These are phyloP conservation scores for Psilopogon haemacephalus DNA, from an alignment of 2,113 vertebrate genomes.

Conservation along the genomic window DNA sequence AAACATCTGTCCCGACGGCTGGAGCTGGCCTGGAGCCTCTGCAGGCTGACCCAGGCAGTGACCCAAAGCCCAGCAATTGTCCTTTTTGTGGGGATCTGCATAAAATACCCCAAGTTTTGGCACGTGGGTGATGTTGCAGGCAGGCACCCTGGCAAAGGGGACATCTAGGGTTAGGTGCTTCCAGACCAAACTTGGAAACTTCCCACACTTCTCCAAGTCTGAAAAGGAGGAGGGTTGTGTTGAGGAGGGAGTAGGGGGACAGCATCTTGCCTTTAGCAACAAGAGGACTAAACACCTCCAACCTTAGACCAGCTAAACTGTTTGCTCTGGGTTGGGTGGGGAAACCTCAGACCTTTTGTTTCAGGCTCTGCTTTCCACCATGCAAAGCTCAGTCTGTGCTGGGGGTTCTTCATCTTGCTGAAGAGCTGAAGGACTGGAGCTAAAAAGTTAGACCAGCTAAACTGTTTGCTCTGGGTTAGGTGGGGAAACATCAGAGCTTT, in stretches of 20 bases:
- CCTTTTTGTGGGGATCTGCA: neutral
- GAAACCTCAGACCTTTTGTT: neutral
- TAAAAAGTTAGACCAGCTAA: neutral
- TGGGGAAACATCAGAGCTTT: neutral
- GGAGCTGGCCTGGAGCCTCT: neutral
- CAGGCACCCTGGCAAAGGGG: neutral
- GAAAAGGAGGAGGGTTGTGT: neutral
- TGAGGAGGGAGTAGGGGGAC: fast-evolving
- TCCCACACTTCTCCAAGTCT: neutral
- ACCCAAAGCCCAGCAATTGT: neutral
- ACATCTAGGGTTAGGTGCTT: neutral
- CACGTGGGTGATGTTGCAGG: fast-evolving
- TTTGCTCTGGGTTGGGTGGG: neutral
- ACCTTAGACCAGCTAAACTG: neutral
- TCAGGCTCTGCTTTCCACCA: neutral
- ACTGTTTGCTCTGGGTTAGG: neutral
- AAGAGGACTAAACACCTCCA: neutral
- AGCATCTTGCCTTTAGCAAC: neutral
- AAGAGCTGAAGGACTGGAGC: neutral
- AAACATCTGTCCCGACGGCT: neutral
- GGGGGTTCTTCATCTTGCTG: neutral
- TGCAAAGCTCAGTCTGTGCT: neutral
- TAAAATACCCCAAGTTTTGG: neutral
- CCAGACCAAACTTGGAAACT: neutral
- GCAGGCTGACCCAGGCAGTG: neutral